phyloP scores from a whole-genome alignment of 2,888 invertebrate species.

The Slavum lentiscoides region DNA sequence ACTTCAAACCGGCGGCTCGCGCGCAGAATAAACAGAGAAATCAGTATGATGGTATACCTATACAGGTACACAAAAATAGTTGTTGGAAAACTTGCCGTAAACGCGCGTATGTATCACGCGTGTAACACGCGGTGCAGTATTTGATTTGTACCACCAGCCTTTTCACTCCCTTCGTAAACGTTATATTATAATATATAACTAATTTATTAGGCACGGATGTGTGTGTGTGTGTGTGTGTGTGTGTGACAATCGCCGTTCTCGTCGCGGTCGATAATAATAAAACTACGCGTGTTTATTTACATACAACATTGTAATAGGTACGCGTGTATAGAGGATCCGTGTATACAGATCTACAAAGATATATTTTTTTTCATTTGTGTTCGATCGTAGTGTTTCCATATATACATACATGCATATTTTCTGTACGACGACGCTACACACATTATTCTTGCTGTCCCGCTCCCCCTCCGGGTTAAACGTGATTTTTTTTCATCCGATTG shows the following conservation, averaged over 20 bases:
- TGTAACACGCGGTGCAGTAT: slow-evolving; percentile 15
- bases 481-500: slow-evolving; percentile 40
- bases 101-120: neutral
- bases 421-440: slow-evolving; percentile 12
- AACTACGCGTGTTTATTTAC: slow-evolving; percentile 15
- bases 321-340: neutral
- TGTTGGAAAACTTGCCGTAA: neutral
- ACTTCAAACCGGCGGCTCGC: neutral
- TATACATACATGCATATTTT: neutral
- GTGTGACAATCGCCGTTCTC: neutral
- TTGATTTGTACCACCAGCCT: slow-evolving; percentile 18
- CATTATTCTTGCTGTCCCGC: slow-evolving; percentile 15
- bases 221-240: slow-evolving; percentile 10
- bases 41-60: neutral
- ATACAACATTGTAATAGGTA: neutral
- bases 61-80: neutral
- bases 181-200: neutral
- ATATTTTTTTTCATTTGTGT: slow-evolving; percentile 9
- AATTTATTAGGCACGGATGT: neutral
- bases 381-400: slow-evolving; percentile 6
- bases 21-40: neutral
- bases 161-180: neutral
- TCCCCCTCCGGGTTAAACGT: slow-evolving; percentile 23
- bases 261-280: slow-evolving; percentile 8
- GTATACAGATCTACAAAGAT: slow-evolving; percentile 13